Conservation (phyloP, 2,888 invertebrate genomes). For the Drosophila anomelani region DNA sequence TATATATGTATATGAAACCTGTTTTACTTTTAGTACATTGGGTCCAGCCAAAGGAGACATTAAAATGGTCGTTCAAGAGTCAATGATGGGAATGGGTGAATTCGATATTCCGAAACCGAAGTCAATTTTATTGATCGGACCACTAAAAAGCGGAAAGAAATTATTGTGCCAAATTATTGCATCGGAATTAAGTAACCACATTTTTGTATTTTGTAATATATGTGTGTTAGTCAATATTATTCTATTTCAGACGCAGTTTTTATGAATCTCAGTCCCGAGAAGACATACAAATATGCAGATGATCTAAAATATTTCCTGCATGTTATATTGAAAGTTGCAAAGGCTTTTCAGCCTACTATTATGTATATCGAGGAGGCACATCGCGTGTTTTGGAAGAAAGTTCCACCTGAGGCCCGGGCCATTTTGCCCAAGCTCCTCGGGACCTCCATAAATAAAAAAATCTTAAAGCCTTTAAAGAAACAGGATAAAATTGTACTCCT, state of each 20-base stretch:
- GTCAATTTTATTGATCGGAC: slow-evolving; percentile 89
- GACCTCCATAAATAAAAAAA: slow-evolving; percentile 85
- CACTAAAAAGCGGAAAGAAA: slow-evolving; percentile 88
- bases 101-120: slow-evolving; percentile 84
- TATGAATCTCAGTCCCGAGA: slow-evolving; percentile 88
- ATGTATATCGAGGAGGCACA: slow-evolving; percentile 86
- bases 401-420: slow-evolving; percentile 81
- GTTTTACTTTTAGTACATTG: slow-evolving; percentile 53
- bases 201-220: neutral
- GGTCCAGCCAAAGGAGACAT: slow-evolving; percentile 86
- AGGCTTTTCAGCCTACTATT: slow-evolving; percentile 87
- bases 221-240: too few relatives aligned
- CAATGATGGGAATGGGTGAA: slow-evolving; percentile 84
- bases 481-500: slow-evolving; percentile 86
- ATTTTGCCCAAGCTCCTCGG: slow-evolving; percentile 86
- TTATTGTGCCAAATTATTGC: slow-evolving; percentile 89
- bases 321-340: slow-evolving; percentile 87
- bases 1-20: neutral
- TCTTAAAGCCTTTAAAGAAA: slow-evolving; percentile 86
- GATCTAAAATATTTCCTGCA: slow-evolving; percentile 88
- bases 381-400: slow-evolving; percentile 86
- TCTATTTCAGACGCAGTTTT: slow-evolving; percentile 85
- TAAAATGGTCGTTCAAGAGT: slow-evolving; percentile 86
- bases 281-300: slow-evolving; percentile 87
- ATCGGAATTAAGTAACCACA: slow-evolving; percentile 86